These are phyloP conservation scores for Papilio polyxenes DNA, from an alignment of 1,140 invertebrate genomes.

Conservation along the genomic window DNA sequence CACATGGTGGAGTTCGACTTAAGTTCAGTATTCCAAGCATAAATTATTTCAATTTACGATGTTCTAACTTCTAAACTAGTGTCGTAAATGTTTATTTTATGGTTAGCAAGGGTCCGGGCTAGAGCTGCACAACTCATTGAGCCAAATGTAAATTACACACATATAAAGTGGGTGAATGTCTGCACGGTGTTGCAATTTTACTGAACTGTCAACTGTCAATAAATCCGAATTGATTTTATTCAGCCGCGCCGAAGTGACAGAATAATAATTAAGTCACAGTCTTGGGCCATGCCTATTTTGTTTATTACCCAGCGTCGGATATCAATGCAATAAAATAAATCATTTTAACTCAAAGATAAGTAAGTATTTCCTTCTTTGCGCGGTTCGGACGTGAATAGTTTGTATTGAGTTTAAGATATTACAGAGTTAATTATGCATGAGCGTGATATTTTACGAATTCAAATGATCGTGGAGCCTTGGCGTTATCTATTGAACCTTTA, in stretches of 20 bases:
- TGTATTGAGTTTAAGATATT: conserved; percentile 50
- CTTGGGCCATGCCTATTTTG: conserved; percentile 56
- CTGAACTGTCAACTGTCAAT: conserved; percentile 54
- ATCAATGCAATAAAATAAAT: conserved; percentile 63
- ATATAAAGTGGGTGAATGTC: conserved; percentile 37
- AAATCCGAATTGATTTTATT: conserved; percentile 57
- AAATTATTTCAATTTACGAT: conserved; percentile 36
- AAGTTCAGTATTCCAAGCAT: conserved; percentile 32
- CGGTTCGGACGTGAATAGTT: conserved; percentile 53
- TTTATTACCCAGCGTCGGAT: conserved; percentile 61
- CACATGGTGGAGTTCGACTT: conserved; percentile 24
- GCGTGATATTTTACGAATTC: conserved; percentile 44
- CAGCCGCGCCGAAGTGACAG: conserved; percentile 52
- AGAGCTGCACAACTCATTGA: conserved; percentile 26
- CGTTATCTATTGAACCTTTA: conserved; percentile 33
- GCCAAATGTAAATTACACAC: conserved; percentile 36
- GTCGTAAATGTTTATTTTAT: conserved; percentile 37
- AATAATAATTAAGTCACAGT: conserved; percentile 67
- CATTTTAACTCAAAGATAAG: conserved; percentile 61
- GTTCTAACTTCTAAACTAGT: conserved; percentile 28
- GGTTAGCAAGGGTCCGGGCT: conserved; percentile 17
- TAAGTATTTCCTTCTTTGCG: conserved; percentile 61
- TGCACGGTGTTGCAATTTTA: conserved; percentile 41
- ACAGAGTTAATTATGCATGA: conserved; percentile 44
- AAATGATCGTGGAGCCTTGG: conserved; percentile 1